Evolutionary conservation across 2,113 vertebrate species (phyloP).

Genomic region (Cettia cetti): DNA sequence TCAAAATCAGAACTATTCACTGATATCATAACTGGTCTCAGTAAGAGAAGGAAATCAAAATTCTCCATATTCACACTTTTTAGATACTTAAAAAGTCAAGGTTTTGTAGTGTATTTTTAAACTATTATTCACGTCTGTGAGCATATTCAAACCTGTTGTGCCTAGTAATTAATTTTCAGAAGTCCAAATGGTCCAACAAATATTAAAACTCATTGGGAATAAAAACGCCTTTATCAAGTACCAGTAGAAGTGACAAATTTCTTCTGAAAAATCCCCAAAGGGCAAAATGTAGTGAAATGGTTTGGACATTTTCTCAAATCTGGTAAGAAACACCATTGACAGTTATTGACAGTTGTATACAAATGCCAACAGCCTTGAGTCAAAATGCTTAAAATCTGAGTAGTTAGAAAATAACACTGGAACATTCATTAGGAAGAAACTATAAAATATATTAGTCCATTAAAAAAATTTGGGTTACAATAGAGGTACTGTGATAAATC

Average conservation of each 20-base stretch:
- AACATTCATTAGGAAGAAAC: not conserved
- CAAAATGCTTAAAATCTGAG: not conserved
- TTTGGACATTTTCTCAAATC: not conserved
- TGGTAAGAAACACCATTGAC: rapidly evolving
- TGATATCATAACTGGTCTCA: not conserved
- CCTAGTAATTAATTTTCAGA: not conserved
- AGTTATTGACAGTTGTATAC: not conserved
- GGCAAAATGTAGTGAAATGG: not conserved
- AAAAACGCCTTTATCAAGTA: not conserved
- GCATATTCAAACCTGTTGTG: not conserved
- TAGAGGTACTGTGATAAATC: slow-evolving; percentile 18
- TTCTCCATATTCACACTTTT: not conserved
- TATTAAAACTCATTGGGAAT: not conserved
- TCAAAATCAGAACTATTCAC: not conserved
- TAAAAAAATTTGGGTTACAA: slow-evolving; percentile 5
- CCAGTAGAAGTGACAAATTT: not conserved
- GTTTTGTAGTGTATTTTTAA: not conserved
- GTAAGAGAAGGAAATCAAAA: not conserved
- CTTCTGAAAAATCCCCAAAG: not conserved
- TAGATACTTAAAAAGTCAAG: not conserved
- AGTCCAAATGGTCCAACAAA: not conserved
- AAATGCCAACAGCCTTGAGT: not conserved
- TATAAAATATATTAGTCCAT: not conserved
- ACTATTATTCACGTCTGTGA: not conserved
- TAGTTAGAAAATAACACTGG: not conserved